phyloP scores from a whole-genome alignment of 2,113 vertebrate genomes.

The Lampris incognitus region DNA sequence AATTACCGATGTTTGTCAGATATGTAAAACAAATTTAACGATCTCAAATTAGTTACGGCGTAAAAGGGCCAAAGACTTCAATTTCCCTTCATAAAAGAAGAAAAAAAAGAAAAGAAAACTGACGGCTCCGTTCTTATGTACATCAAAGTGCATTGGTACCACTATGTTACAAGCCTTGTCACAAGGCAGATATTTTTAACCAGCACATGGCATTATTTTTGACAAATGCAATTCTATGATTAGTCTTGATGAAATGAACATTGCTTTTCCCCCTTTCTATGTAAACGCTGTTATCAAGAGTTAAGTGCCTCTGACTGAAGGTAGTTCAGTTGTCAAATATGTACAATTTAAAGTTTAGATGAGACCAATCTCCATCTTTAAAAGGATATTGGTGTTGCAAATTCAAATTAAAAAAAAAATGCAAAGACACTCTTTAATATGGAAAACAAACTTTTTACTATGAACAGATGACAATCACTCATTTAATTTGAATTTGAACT shows the following conservation, averaged over 20 bases:
- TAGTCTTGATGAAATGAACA: conserved; percentile 46
- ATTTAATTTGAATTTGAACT: conserved; percentile 65
- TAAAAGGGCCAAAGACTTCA: conserved; percentile 40
- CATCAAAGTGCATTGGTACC: conserved; percentile 78
- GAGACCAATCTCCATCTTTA: conserved; percentile 54
- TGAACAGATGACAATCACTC: conserved; percentile 20
- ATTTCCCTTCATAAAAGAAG: conserved; percentile 63
- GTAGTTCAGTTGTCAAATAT: conserved; percentile 62
- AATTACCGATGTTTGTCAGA: conserved; percentile 33
- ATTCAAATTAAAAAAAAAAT: conserved; percentile 60
- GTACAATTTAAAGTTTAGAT: conserved; percentile 48
- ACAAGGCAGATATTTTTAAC: conserved; percentile 55
- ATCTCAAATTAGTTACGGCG: conserved; percentile 44
- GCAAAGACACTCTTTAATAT: conserved; percentile 33
- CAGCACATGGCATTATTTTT: conserved; percentile 37
- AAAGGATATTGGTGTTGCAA: conserved; percentile 67
- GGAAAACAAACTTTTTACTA: conserved; percentile 24
- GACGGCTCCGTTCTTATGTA: conserved; percentile 62
- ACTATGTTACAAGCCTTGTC: conserved; percentile 63
- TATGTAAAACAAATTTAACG: conserved; percentile 45
- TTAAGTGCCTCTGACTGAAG: conserved; percentile 57
- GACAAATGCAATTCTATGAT: conserved; percentile 51
- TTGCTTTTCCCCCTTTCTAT: conserved; percentile 30
- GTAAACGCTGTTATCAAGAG: conserved; percentile 52
- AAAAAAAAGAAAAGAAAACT: conserved; percentile 56